These are phyloP conservation scores for Ichneumoninae sp. DNA, from an alignment of 2,888 invertebrate species.

Conservation along the genomic window DNA sequence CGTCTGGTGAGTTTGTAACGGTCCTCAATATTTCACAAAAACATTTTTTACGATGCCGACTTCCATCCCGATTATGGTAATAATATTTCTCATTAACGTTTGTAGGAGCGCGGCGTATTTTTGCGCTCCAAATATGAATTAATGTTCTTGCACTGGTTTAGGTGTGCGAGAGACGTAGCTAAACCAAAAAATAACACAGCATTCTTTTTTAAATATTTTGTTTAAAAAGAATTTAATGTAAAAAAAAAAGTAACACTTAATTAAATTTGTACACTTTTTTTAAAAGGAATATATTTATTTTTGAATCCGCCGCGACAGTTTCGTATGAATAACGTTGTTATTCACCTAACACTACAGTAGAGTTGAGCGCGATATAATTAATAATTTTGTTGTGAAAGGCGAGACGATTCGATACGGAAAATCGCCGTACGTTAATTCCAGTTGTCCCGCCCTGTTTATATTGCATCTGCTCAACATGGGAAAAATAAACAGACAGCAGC, in stretches of 20 bases:
- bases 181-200: too few species aligned
- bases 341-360: neutral
- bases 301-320: neutral
- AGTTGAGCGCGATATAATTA: neutral
- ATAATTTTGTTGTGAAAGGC: neutral
- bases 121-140: neutral
- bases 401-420: conserved; percentile 7
- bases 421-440: neutral
- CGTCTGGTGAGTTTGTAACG: conserved; percentile 83
- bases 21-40: neutral
- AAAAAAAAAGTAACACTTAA: too few species aligned
- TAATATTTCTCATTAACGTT: neutral
- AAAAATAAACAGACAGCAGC: conserved; percentile 37
- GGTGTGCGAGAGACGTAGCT: too few species aligned
- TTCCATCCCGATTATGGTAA: neutral
- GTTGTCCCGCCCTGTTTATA: conserved; percentile 4
- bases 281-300: neutral
- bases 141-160: too few species aligned
- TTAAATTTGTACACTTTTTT: neutral
- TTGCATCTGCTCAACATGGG: conserved; percentile 35
- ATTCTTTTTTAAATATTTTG: too few species aligned
- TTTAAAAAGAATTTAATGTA: too few species aligned
- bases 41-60: neutral
- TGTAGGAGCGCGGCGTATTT: neutral
- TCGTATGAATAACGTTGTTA: neutral